Percentiles rank a stretch among this genome's conserved stretches.
Evolutionary conservation across 2,888 invertebrate genomes (phyloP).

Genomic region (Caenorhabditis sulstoni): DNA sequence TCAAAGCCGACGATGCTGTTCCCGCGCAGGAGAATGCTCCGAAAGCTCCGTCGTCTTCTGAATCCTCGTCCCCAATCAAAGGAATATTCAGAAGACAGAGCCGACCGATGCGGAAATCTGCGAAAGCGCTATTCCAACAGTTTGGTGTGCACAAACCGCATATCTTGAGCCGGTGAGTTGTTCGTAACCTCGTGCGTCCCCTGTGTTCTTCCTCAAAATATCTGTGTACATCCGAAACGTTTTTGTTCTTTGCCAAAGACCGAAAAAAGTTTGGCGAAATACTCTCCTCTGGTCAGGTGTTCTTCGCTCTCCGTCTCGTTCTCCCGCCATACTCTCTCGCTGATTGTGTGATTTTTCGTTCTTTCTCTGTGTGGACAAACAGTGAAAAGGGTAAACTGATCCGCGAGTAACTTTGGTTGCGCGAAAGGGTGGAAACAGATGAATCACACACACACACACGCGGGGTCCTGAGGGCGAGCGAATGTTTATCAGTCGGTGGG

Average conservation of each 20-base stretch:
- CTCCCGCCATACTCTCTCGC: not conserved
- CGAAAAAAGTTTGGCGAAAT: slow-evolving; percentile 7
- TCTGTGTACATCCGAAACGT: not conserved
- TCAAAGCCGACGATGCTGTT: slow-evolving; percentile 35
- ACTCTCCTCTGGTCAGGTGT: slow-evolving; percentile 6
- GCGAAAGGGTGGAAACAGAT: slow-evolving; percentile 1
- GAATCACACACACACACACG: not conserved
- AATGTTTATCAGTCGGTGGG: slow-evolving; percentile 17
- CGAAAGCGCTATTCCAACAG: slow-evolving; percentile 52
- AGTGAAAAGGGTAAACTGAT: slow-evolving; percentile 23
- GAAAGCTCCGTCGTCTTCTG: slow-evolving; percentile 5
- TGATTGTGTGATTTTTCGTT: slow-evolving; percentile 5
- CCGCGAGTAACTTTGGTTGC: slow-evolving; percentile 9
- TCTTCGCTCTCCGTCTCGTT: not conserved
- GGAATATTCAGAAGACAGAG: slow-evolving; percentile 60
- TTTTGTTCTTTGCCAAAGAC: slow-evolving; percentile 1
- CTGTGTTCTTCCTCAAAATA: not conserved
- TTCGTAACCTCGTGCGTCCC: not conserved
- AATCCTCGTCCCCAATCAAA: slow-evolving; percentile 39
- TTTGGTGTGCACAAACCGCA: slow-evolving; percentile 30
- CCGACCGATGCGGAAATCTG: slow-evolving; percentile 56
- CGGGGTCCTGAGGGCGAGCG: not conserved
- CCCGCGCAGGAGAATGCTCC: not conserved
- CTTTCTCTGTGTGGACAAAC: not conserved
- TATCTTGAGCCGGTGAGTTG: slow-evolving; percentile 30